Evolutionary conservation across 2,888 invertebrate species (phyloP).

Genomic region (Cinara cedri): DNA sequence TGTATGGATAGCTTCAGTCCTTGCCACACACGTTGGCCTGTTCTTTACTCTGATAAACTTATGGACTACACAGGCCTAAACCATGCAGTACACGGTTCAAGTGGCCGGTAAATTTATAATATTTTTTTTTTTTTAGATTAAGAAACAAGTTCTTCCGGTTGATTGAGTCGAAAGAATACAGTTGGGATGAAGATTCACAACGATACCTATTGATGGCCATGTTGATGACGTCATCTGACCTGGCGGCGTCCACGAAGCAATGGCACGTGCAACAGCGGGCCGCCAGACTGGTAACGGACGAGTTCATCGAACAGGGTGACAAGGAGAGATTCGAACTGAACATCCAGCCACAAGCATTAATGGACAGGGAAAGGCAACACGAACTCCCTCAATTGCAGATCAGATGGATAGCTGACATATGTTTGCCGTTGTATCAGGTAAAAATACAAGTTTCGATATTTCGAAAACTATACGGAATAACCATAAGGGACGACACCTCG

Average conservation of each 20-base stretch:
- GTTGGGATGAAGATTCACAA: conserved; percentile 64
- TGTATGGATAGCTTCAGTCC: too few relatives aligned
- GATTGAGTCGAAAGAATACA: conserved; percentile 63
- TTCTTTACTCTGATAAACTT: too few relatives aligned
- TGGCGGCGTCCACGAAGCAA: conserved; percentile 69
- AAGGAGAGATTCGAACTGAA: conserved; percentile 66
- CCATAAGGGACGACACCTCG: too few relatives aligned
- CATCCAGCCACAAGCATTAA: conserved; percentile 67
- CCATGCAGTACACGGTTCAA: too few relatives aligned
- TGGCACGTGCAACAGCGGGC: conserved; percentile 68
- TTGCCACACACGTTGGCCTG: too few relatives aligned
- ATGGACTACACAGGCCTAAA: too few relatives aligned
- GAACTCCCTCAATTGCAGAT: conserved; percentile 68
- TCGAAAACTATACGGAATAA: too few relatives aligned
- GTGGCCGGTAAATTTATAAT: background rate
- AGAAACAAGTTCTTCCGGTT: conserved; percentile 65
- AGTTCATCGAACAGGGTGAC: conserved; percentile 67
- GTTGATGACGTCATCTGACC: conserved; percentile 69
- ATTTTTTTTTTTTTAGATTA: conserved; percentile 46
- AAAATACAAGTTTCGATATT: conserved; percentile 21
- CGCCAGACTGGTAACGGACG: conserved; percentile 65
- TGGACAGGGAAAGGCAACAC: conserved; percentile 68
- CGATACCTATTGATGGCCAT: conserved; percentile 65
- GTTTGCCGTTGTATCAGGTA: conserved; percentile 66
- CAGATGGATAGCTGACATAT: conserved; percentile 63